phyloP scores from a whole-genome alignment of 2,797 vertebrate species.

The Crocodylus rhombifer region DNA sequence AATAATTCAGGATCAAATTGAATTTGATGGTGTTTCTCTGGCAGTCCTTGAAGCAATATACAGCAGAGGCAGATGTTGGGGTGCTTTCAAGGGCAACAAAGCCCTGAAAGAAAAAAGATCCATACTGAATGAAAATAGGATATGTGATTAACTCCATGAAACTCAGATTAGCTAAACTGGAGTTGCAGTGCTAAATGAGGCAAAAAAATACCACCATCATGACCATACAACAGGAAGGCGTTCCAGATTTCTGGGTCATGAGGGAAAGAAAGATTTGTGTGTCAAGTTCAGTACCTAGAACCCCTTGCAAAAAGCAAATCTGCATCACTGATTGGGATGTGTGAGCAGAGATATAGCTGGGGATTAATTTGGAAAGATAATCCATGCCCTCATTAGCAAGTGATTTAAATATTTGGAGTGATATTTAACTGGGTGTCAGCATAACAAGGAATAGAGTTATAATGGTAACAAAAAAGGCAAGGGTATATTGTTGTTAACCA shows the following conservation, averaged over 20 bases:
- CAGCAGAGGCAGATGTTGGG: constrained; percentile 28
- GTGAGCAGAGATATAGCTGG: background rate
- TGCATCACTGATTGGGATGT: background rate
- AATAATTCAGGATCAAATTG: background rate
- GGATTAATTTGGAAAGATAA: constrained; percentile 42
- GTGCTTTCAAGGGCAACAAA: constrained; percentile 44
- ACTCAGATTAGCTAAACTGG: constrained; percentile 35
- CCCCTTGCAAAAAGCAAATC: background rate
- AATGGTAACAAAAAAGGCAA: background rate
- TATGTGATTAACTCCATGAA: constrained; percentile 26
- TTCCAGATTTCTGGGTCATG: background rate
- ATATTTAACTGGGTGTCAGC: background rate
- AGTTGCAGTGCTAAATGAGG: background rate
- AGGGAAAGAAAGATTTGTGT: background rate
- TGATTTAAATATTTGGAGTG: constrained; percentile 15
- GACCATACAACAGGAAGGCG: background rate
- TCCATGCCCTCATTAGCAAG: constrained; percentile 24
- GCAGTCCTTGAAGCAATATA: constrained; percentile 18
- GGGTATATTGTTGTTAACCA: background rate
- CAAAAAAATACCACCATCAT: constrained; percentile 31
- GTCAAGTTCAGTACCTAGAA: background rate
- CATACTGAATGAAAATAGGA: constrained; percentile 20
- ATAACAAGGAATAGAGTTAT: background rate
- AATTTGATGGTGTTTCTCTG: background rate
- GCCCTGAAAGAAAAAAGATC: constrained; percentile 35